phyloP scores from a whole-genome alignment of 2,888 invertebrate species.

The Apomyelois bistriatella region DNA sequence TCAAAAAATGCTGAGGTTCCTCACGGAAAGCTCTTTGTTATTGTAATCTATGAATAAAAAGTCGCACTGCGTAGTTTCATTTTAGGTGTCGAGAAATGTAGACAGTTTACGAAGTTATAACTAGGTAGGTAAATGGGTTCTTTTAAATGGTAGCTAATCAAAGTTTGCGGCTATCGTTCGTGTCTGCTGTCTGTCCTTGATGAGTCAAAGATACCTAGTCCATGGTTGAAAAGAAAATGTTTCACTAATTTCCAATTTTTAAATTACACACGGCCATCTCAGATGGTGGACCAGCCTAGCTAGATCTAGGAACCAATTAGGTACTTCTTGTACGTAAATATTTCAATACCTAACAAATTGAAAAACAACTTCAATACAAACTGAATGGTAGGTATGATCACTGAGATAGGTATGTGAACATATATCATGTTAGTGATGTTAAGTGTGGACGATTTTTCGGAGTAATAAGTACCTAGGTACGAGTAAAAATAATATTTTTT shows the following conservation, averaged over 20 bases:
- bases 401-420: too few relatives aligned
- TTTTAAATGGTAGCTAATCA: constrained; percentile 4
- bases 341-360: too few relatives aligned
- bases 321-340: too few relatives aligned
- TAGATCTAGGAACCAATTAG: too few relatives aligned
- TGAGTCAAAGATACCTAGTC: background rate
- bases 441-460: too few relatives aligned
- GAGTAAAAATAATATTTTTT: too few relatives aligned
- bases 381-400: too few relatives aligned
- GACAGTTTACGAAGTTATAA: constrained; percentile 3
- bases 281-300: too few relatives aligned
- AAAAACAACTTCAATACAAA: too few relatives aligned
- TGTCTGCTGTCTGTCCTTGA: constrained; percentile 4
- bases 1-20: background rate
- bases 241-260: background rate
- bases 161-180: background rate
- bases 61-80: constrained; percentile 44
- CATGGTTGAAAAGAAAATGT: background rate
- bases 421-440: too few relatives aligned
- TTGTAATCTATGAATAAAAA: constrained; percentile 26
- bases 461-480: too few relatives aligned
- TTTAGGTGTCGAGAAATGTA: constrained; percentile 19
- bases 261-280: too few relatives aligned
- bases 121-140: constrained; percentile 8
- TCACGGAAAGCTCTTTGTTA: background rate